These are phyloP conservation scores for Tachuris rubrigastra DNA, from an alignment of 2,113 vertebrate species.

Conservation along the genomic window DNA sequence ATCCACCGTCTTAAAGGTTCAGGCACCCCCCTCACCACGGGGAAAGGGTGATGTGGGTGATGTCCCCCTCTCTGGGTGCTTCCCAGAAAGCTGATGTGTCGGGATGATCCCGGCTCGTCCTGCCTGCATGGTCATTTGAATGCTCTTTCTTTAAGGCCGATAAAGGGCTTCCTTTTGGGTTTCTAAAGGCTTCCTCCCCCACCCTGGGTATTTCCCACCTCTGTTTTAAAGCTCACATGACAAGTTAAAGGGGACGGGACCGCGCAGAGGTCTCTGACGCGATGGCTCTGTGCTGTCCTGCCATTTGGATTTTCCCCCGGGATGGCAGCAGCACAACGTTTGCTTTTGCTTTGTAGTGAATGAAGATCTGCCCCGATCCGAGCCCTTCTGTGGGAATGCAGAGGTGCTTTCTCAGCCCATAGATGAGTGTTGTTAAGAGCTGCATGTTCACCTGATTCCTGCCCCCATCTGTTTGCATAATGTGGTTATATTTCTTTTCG, in stretches of 20 bases:
- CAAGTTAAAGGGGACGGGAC: background rate
- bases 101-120: background rate
- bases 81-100: background rate
- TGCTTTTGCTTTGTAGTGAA: background rate
- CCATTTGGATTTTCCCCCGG: background rate
- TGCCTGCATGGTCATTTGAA: rapidly evolving
- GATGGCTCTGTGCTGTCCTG: background rate
- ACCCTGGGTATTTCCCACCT: background rate
- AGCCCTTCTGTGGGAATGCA: background rate
- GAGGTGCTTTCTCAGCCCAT: constrained; percentile 3
- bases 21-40: background rate
- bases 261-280: background rate
- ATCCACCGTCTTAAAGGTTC: background rate
- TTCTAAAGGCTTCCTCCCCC: background rate
- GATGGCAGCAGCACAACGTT: background rate
- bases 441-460: constrained; percentile 48
- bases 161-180: background rate
- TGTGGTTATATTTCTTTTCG: constrained; percentile 56
- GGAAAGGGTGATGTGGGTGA: background rate
- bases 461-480: constrained; percentile 25
- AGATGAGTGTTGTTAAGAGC: background rate
- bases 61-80: background rate
- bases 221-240: constrained; percentile 14
- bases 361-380: background rate
- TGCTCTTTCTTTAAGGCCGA: background rate